Base-by-base conservation (phyloP, 2,797 vertebrate species). In the Remorina albescens region DNA sequence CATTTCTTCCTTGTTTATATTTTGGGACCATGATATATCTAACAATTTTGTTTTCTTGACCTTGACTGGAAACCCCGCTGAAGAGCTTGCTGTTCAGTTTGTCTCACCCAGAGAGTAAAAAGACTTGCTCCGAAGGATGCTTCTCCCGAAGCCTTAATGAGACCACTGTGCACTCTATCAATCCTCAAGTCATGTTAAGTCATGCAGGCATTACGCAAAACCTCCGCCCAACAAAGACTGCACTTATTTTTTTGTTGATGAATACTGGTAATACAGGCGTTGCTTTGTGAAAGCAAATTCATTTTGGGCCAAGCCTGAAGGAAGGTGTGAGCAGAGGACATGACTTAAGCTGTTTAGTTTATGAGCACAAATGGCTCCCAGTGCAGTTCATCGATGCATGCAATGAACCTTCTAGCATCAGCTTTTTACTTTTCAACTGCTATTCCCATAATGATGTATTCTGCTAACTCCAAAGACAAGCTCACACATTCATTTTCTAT, bases 321-420 rank as follows among this genome's bases (percentile, higher is more conserved):
- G 62, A 76, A 55, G 25, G 71, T 72, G 59, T 67, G 63, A 82
- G 42, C 23, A 4, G 50, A 80, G 34, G 47, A 50, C 63, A 61
- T 58, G 26, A 67, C 72, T 75, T 68, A 51, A 41, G 25, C 67
- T 80, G 78, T 81, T 46, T 81, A 36, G 47, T 80, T 78, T 62
- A 50, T 57, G 34, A 56, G 51, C 58, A 59, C 71, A 83, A 70
- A 71, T 10, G 1, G 23, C 9, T 78, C 37, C 39, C 76, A 81
- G 41, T 46, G 57, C 36, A 61, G 50, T 66, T 60, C 36, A 54
- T 5, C 41, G 61, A 80, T 74, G 51, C 58, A 42, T 49, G 73
- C 50, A 59, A 57, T 74, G 67, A 61, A n/a, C 10, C 19, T 47
- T 61, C 64, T 73, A 64, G 12, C n/a, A 56, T 26, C 23, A 60